Evolutionary conservation across 2,797 vertebrate species (phyloP), one percentile per base, ranked within the genome.

Genomic region (Myripristis jacobus): DNA sequence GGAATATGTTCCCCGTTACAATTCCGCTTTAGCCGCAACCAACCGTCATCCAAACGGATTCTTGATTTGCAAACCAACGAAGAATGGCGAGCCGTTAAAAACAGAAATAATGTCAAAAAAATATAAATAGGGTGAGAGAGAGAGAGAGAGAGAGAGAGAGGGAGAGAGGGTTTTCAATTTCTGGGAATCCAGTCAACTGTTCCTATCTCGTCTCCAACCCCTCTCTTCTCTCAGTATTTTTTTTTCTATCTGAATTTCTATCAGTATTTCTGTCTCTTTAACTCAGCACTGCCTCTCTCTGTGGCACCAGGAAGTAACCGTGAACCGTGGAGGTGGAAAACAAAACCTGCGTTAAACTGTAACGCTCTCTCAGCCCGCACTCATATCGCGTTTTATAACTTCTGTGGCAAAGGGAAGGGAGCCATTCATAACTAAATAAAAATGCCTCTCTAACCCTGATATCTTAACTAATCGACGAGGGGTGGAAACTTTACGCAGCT

Each of bases 271-370:
- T 94, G 95, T 94, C 93, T 93, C 88, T 94, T 92, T 88, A 94
- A 94, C 96, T 96, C 95, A 95, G 94, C 95, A 96, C 95, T 95
- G 95, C 95, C 95, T 95, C 95, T 95, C 85, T 92, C 95, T 94
- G 95, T 92, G 85, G 94, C 94, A 94, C 93, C 92, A 93, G 94
- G 95, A 95, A 96, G 93, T 94, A 89, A 84, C 92, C 87, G 83
- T 18, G 90, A 83, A 87, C 83, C 84, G 85, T 82, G 88, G 87
- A 84, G 85, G 80, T 87, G 87, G 84, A 86, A 84, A 87, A 88
- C 81, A 80, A 80, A n/a, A 82, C 87, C 86, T 47, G 80, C 80
- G 87, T 81, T 91, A 79, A 85, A 87, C 81, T 72, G 75, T 67
- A 76, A 87, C 75, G 27, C 76, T 80, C 76, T 80, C 85, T 87